phyloP scores from a whole-genome alignment of 2,113 vertebrate genomes.

The Tonatia bakeri region DNA sequence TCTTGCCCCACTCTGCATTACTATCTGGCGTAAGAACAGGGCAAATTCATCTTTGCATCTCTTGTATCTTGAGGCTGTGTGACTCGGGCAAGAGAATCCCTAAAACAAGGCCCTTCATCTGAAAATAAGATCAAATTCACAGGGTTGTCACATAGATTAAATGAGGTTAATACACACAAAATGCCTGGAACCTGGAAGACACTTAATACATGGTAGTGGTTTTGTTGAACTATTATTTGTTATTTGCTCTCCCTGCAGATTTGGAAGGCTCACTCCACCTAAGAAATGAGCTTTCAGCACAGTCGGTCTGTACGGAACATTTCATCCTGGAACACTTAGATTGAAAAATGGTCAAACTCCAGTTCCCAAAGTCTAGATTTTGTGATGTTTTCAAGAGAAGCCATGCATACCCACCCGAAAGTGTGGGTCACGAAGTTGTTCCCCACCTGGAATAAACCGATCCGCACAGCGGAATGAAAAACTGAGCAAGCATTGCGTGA shows the following conservation, averaged over 20 bases:
- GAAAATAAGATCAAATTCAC: not conserved
- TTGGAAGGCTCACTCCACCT: not conserved
- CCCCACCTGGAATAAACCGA: constrained; percentile 21
- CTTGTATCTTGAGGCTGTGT: not conserved
- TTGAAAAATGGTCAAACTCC: not conserved
- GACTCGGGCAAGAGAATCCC: not conserved
- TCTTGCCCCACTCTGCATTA: not conserved
- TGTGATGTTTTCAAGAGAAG: constrained; percentile 37
- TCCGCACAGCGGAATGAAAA: constrained; percentile 31
- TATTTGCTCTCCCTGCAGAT: not conserved
- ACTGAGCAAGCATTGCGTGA: not conserved
- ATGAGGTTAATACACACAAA: not conserved
- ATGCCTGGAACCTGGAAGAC: not conserved
- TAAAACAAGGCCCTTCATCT: not conserved
- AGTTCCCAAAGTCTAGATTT: not conserved
- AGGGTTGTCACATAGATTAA: not conserved
- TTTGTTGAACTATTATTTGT: not conserved
- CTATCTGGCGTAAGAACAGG: not conserved
- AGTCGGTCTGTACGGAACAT: not conserved
- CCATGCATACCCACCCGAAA: not conserved
- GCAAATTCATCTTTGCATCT: not conserved
- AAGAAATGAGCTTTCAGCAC: not conserved
- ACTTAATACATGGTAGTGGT: not conserved
- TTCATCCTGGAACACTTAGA: not conserved
- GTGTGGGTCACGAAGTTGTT: constrained; percentile 9